Base-by-base conservation (phyloP, 2,888 invertebrate genomes). In the Ganaspis brasiliensis region DNA sequence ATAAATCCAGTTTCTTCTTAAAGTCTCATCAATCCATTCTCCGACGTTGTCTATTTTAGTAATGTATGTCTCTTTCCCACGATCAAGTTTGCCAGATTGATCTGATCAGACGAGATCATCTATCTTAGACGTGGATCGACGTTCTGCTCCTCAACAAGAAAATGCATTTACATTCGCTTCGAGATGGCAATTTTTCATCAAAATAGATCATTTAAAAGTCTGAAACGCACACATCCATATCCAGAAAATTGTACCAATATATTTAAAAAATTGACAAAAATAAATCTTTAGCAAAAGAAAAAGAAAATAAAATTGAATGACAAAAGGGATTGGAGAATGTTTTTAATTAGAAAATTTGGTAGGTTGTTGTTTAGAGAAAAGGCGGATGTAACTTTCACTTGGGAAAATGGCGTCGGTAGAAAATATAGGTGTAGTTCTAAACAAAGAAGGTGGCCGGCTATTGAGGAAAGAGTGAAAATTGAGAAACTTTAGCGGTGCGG, bases 391-490 rank as follows among this genome's bases (percentile, higher is more conserved):
- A 57, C 26, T 57, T 26, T 57, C 24, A 24, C 26, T 14, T 1
- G 12, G 19, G 37, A 37, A 63, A 63, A 21, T 40, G 63, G 37
- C 10, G 6, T 19, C 37, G 3, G 12, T 49, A 3, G n/a, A n/a
- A 6, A 37, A 37, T 37, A 14, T n/a, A 10, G 10, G 16, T 63
- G 6, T 8, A 6, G 3, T 35, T 2, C 9, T 35, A 35, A 19
- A 37, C 2, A n/a, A 37, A 61, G 37, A 10, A 19, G 21, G 16
- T 12, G 10, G 19, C 6, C 2, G 16, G 19, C 8, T 19, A 1
- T 21, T 9, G 16, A 6, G 37, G 12, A 14, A 63, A 31, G 57
- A 35, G n/a, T 24, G 57, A 73, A 73, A 56, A 59, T 73, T 73
- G 59, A 21, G 45, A 73, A 61, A 19, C 56, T 57, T 19, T 26